Evolutionary conservation across 2,797 vertebrate species (phyloP), one percentile per base, ranked within the genome.

Genomic region (Hozukius guyotensis): DNA sequence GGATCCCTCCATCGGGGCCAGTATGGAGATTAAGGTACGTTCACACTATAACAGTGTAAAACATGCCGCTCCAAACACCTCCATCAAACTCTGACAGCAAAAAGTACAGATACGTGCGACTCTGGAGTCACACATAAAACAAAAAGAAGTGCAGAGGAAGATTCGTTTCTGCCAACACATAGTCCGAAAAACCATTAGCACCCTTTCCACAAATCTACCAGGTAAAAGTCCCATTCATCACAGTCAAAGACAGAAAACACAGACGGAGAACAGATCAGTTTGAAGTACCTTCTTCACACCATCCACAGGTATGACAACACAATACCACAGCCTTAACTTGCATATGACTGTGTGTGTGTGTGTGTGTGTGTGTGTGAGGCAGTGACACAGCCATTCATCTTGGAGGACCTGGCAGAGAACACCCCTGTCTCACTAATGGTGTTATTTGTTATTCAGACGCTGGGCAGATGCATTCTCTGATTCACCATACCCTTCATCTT

Each of bases 391-490:
- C 74, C 68, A 94, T 93, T 93, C 82, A 92, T 94, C 92, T 92
- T 85, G 38, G 57, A 70, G 83, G 69, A 89, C 78, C 88, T 85
- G 83, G 83, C 88, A 91, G 87, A 88, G 80, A 85, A 85, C 67
- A 73, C 75, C 59, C 81, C 85, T 76, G 80, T 88, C 83, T 87
- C 80, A 64, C 86, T 92, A 91, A 92, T 93, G 82, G 86, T 79
- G 80, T 88, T 92, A 91, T 94, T 92, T 93, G 89, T 93, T 93
- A 92, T 91, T 89, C 83, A 88, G 88, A 93, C 71, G 34, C 53
- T 20, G 49, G 88, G 70, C 88, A 91, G 92, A 92, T 83, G 88
- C 89, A 89, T 92, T 87, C 80, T 87, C 67, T 88, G 90, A 94
- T 92, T 90, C 62, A 36, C 73, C 62, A 60, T 84, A 82, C 77